A percentile compares a stretch with the other conserved stretches of the same genome.
phyloP scores from a whole-genome alignment of 1,140 invertebrate species.

The Solenopsis fugax region DNA sequence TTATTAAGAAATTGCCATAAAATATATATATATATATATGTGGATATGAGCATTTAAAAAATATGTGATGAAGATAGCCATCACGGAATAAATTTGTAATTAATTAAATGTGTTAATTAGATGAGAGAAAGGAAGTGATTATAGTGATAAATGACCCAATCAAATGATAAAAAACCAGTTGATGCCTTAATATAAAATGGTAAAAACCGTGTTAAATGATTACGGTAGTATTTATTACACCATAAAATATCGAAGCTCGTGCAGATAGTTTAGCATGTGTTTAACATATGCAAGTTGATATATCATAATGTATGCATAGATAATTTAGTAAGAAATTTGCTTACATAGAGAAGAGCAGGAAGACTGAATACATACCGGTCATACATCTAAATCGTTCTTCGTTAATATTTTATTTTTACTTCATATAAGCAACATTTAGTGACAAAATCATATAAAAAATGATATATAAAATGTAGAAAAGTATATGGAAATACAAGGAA shows the following conservation, averaged over 20 bases:
- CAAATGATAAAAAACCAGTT: not conserved
- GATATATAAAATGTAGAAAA: no score
- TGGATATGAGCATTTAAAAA: not conserved
- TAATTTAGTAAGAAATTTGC: not conserved
- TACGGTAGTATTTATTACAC: not conserved
- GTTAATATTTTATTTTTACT: no score
- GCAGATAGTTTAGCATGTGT: not conserved
- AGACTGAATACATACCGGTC: no score
- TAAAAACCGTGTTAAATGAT: constrained; percentile 4
- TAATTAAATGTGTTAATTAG: not conserved
- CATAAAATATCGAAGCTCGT: not conserved
- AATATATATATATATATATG: not conserved
- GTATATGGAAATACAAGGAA: no score
- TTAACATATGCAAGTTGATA: not conserved
- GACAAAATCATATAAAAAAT: no score
- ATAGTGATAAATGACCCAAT: not conserved
- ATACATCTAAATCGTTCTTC: no score
- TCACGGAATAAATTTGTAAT: constrained; percentile 4
- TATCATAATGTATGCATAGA: not conserved
- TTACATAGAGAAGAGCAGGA: not conserved
- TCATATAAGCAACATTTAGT: no score
- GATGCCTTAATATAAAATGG: not conserved
- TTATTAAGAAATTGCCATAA: not conserved
- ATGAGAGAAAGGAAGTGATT: not conserved
- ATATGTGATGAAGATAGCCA: not conserved